phyloP scores from a whole-genome alignment of 2,888 invertebrate species.

The Reticulitermes lucifugus region DNA sequence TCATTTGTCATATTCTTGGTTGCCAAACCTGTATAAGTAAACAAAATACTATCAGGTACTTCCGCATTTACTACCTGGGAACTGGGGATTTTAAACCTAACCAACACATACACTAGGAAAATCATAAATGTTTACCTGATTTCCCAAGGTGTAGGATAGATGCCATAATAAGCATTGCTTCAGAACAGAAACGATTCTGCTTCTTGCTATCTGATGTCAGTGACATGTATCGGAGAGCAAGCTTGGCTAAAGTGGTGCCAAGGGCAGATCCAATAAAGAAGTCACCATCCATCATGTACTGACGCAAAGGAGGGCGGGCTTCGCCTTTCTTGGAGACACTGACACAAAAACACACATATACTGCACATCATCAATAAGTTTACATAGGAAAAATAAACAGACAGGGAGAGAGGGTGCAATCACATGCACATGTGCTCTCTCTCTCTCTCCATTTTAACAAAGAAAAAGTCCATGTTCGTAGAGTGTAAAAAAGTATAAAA shows the following conservation, averaged over 20 bases:
- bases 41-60: too few species aligned
- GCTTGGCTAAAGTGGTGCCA: constrained; percentile 90
- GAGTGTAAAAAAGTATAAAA: too few species aligned
- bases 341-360: neutral
- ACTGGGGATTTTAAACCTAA: too few species aligned
- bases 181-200: constrained; percentile 76
- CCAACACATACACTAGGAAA: too few species aligned
- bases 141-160: constrained; percentile 88
- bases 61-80: too few species aligned
- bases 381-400: too few species aligned
- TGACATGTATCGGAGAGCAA: constrained; percentile 79
- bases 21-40: constrained; percentile 65
- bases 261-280: constrained; percentile 95
- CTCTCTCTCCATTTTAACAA: too few species aligned
- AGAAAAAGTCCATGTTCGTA: too few species aligned
- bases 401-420: too few species aligned
- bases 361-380: too few species aligned
- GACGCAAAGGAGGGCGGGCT: constrained; percentile 82
- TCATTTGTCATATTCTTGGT: constrained; percentile 93
- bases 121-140: constrained; percentile 67
- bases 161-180: constrained; percentile 90
- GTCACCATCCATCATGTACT: constrained; percentile 93
- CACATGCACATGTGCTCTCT: too few species aligned
- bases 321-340: constrained; percentile 69
- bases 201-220: constrained; percentile 62